Evolutionary conservation across 2,888 invertebrate genomes (phyloP), one percentile per base, ranked within the genome.

Genomic region (Noctua comes): DNA sequence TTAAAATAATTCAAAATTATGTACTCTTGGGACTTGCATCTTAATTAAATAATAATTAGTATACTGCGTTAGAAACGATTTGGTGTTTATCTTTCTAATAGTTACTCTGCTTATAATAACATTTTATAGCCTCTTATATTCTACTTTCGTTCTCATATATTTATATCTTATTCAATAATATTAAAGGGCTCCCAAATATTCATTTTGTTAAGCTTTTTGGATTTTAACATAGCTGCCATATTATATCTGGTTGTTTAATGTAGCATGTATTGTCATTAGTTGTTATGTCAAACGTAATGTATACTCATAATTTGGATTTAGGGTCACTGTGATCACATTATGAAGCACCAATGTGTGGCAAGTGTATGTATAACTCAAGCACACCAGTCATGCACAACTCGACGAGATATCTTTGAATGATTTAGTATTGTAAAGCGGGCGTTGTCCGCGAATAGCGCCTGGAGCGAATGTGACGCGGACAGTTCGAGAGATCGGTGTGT

Each of bases 241-340:
- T 88, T 71, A 82, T 71, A 79, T 81, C 40, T 76, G 72, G 69
- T 75, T 77, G 68, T 73, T 73, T 70, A 73, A 84, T 68, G 77
- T 73, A 80, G 73, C 68, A 68, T 80, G 81, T 89, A 85, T 87
- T 81, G 84, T 89, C 87, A 88, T 75, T 78, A 80, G 72, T 80
- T 73, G 57, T 77, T 74, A 76, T 40, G 66, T 86, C 80, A 84
- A 78, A 73, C 68, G 68, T 76, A 74, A 79, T 66, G 64, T 78
- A 72, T 88, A 85, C 76, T 83, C 76, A 82, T 81, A 87, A 88
- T 90, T 87, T 83, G 80, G 85, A 86, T 87, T 92, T 93, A 95
- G 95, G 95, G 95, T 95, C 95, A 95, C 95, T 86, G 88, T 88
- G 90, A 95, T 95, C 95, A 95, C 93, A 94, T 91, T 88, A 88